A percentile compares a stretch with the other conserved stretches of the same genome.
Conservation (phyloP, 1,140 invertebrate genomes). For the Megalonaias nervosa region DNA sequence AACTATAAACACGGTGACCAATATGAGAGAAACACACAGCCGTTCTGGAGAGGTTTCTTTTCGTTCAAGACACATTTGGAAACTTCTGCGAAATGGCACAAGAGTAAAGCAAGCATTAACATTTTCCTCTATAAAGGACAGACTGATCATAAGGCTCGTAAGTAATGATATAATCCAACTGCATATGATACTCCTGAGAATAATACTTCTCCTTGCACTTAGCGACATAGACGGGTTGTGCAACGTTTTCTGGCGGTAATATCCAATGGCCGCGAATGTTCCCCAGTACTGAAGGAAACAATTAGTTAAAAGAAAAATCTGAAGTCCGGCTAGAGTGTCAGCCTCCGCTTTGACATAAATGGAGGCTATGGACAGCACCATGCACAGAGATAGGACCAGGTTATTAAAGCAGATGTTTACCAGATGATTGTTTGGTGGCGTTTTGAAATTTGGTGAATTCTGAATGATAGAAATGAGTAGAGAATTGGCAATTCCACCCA, state of each 20-base stretch:
- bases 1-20: conserved; percentile 32
- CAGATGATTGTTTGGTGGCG: conserved; percentile 58
- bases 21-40: conserved; percentile 32
- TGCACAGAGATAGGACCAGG: conserved; percentile 45
- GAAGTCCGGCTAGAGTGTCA: conserved; percentile 42
- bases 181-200: conserved; percentile 40
- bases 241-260: conserved; percentile 49
- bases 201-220: conserved; percentile 36
- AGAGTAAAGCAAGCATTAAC: conserved; percentile 30
- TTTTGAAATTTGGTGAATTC: conserved; percentile 52
- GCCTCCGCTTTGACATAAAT: conserved; percentile 16
- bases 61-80: conserved; percentile 11
- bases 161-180: conserved; percentile 47
- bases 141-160: conserved; percentile 38
- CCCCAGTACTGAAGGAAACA: conserved; percentile 56
- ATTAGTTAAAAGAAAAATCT: conserved; percentile 49
- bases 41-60: conserved; percentile 13
- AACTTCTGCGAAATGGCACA: conserved; percentile 41
- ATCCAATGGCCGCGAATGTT: conserved; percentile 53
- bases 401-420: conserved; percentile 60
- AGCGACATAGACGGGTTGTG: conserved; percentile 40
- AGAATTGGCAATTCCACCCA: conserved; percentile 37
- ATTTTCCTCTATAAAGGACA: conserved; percentile 35
- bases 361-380: conserved; percentile 41
- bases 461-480: conserved; percentile 47